Conservation (phyloP, 2,113 vertebrate genomes). For the Piaya cayana region DNA sequence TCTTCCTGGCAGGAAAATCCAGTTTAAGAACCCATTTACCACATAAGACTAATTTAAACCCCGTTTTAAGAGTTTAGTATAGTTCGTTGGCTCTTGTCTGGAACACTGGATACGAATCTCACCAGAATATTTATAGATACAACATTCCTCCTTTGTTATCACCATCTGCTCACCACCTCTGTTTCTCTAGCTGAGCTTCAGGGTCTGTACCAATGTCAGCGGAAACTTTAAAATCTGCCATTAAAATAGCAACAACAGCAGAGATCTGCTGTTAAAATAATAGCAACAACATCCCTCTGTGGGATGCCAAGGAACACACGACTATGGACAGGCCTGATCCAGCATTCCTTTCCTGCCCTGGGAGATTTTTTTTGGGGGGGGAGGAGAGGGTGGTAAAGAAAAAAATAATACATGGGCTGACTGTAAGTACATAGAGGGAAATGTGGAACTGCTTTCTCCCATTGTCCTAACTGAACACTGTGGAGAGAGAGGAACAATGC, state of each 20-base stretch:
- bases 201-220: conserved; percentile 53
- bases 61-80: neutral
- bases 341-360: conserved; percentile 24
- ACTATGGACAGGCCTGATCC: conserved; percentile 25
- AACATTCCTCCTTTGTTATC: conserved; percentile 46
- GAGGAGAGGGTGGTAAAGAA: neutral
- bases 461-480: conserved; percentile 39
- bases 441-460: conserved; percentile 49
- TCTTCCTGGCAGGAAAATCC: neutral
- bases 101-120: conserved; percentile 20
- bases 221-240: conserved; percentile 66
- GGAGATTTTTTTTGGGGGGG: neutral
- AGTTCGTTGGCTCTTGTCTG: neutral
- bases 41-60: neutral
- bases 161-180: conserved; percentile 65
- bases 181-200: conserved; percentile 46
- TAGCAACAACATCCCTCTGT: conserved; percentile 64
- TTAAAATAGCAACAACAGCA: conserved; percentile 64
- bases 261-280: conserved; percentile 66
- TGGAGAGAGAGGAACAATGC: conserved; percentile 33
- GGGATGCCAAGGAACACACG: conserved; percentile 42
- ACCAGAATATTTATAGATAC: conserved; percentile 57
- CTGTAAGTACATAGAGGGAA: conserved; percentile 1
- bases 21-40: neutral
- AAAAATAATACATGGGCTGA: neutral